Percentiles rank a stretch among this genome's conserved stretches.
phyloP scores from a whole-genome alignment of 2,888 invertebrate species.

The Spicauda simplicius region DNA sequence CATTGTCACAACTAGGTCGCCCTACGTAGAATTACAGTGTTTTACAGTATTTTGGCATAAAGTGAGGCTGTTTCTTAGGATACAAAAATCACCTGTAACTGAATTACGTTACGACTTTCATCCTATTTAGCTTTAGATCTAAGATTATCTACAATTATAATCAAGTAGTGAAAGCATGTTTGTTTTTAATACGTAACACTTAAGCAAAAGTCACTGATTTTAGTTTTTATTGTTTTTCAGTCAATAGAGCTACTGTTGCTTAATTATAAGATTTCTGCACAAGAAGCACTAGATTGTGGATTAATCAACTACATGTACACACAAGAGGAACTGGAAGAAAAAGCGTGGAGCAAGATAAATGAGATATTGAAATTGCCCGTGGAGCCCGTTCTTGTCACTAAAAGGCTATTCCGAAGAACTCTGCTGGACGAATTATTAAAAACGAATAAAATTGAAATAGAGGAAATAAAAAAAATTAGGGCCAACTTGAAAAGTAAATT shows the following conservation, averaged over 20 bases:
- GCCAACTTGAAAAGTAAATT: constrained; percentile 51
- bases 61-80: no score
- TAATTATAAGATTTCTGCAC: constrained; percentile 90
- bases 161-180: no score
- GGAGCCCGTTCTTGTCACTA: constrained; percentile 87
- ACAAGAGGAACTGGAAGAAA: constrained; percentile 83
- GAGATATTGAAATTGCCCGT: constrained; percentile 82
- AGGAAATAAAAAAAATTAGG: constrained; percentile 85
- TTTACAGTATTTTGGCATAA: no score
- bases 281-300: constrained; percentile 91
- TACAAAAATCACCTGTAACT: no score
- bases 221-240: constrained; percentile 55
- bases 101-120: no score
- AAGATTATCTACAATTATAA: no score
- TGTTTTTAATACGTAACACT: no score
- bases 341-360: constrained; percentile 85
- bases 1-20: no score
- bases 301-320: constrained; percentile 93
- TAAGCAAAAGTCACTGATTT: no score
- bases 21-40: no score
- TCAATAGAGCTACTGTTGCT: constrained; percentile 87
- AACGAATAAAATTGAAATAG: constrained; percentile 88
- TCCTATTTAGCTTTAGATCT: no score
- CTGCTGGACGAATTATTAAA: constrained; percentile 86
- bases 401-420: constrained; percentile 87